These are phyloP conservation scores for Paelopatides confundens DNA, from an alignment of 53 echinoderm and acorn worm species.

Conservation along the genomic window DNA sequence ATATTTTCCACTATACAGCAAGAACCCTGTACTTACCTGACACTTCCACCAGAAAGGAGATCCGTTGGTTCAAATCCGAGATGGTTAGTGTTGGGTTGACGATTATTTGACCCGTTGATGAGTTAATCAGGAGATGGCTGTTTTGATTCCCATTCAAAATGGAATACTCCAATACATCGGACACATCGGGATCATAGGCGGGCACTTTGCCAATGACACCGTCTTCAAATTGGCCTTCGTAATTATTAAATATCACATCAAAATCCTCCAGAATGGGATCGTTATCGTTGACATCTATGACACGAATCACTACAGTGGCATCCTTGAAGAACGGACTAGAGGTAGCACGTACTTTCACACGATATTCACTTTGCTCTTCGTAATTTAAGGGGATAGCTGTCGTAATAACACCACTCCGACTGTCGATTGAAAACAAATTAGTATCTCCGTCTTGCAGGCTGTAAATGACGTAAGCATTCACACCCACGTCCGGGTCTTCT, in stretches of 20 bases:
- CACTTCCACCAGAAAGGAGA: slow-evolving; percentile 83
- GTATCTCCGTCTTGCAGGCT: slow-evolving; percentile 78
- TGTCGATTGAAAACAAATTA: slow-evolving; percentile 87
- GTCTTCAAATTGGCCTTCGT: slow-evolving; percentile 87
- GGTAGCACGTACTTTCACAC: slow-evolving; percentile 81
- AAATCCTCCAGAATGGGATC: slow-evolving; percentile 83
- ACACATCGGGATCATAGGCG: slow-evolving; percentile 87
- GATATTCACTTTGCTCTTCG: slow-evolving; percentile 78
- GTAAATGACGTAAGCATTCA: slow-evolving; percentile 83
- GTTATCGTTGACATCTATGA: slow-evolving; percentile 94
- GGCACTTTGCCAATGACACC: slow-evolving; percentile 94
- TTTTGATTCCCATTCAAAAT: slow-evolving; percentile 75
- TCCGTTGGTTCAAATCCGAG: slow-evolving; percentile 84
- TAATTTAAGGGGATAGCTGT: slow-evolving; percentile 84
- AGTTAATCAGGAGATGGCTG: slow-evolving; percentile 81
- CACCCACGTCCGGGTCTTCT: slow-evolving; percentile 81
- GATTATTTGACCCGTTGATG: slow-evolving; percentile 81
- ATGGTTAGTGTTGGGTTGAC: slow-evolving; percentile 81
- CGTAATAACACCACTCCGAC: slow-evolving; percentile 78
- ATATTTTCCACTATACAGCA: too few species aligned
- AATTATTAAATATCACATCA: slow-evolving; percentile 97
- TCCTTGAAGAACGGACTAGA: slow-evolving; percentile 84
- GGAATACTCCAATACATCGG: slow-evolving; percentile 74
- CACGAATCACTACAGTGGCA: slow-evolving; percentile 74
- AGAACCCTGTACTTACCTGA: slow-evolving; percentile 74